A percentile compares a stretch with the other conserved stretches of the same genome.
These are phyloP conservation scores for Labroides dimidiatus DNA, from an alignment of 2,797 vertebrate species.

Conservation along the genomic window DNA sequence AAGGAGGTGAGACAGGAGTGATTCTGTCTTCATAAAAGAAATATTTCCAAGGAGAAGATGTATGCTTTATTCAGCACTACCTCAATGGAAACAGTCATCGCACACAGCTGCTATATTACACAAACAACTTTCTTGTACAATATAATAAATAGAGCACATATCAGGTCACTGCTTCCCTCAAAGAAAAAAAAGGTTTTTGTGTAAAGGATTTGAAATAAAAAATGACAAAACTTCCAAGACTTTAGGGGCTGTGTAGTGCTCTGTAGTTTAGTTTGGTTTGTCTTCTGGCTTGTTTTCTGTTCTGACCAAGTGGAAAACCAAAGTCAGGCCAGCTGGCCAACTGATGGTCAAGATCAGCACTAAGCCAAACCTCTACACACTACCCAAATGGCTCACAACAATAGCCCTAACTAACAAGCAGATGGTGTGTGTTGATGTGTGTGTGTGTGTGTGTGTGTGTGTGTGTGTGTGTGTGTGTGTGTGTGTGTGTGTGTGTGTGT, in stretches of 20 bases:
- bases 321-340: slow-evolving; percentile 80
- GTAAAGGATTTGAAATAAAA: too few species aligned
- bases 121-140: too few species aligned
- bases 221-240: too few species aligned
- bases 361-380: slow-evolving; percentile 79
- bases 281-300: slow-evolving; percentile 49
- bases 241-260: slow-evolving; percentile 10
- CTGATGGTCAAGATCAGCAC: slow-evolving; percentile 82
- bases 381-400: slow-evolving; percentile 77
- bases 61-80: too few species aligned
- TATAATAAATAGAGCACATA: too few species aligned
- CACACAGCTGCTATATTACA: too few species aligned
- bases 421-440: slow-evolving; percentile 71
- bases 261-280: slow-evolving; percentile 33
- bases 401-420: slow-evolving; percentile 82
- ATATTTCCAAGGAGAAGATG: too few species aligned
- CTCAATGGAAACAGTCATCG: too few species aligned
- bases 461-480: slow-evolving; percentile 36
- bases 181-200: too few species aligned
- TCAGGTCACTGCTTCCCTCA: too few species aligned
- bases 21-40: too few species aligned
- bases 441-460: slow-evolving; percentile 37
- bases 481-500: slow-evolving; percentile 30
- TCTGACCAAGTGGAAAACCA: slow-evolving; percentile 72
- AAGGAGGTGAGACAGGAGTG: too few species aligned